Evolutionary conservation across 2,888 invertebrate species (phyloP).

Genomic region (Acanthosepion pharaonis): DNA sequence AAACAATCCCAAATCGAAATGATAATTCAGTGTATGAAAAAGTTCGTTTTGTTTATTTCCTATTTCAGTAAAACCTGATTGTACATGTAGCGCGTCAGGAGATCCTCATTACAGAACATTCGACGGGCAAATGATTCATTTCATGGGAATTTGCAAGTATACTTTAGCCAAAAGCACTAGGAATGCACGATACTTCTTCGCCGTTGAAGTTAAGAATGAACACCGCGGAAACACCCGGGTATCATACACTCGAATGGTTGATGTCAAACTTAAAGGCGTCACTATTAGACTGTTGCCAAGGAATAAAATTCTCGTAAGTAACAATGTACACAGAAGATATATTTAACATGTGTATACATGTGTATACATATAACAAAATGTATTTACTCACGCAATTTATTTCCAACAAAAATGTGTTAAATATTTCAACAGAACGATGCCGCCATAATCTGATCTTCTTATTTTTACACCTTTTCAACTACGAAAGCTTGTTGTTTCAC

Average conservation of each 20-base stretch:
- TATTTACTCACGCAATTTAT: neutral
- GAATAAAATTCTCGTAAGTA: neutral
- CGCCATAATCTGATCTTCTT: no score
- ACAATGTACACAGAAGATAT: no score
- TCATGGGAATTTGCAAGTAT: neutral
- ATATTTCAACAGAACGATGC: no score
- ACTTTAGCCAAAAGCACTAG: neutral
- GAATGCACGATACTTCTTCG: neutral
- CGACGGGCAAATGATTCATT: neutral
- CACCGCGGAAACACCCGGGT: neutral
- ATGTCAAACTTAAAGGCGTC: neutral
- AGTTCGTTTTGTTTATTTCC: no score
- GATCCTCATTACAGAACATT: neutral
- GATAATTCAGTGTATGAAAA: no score
- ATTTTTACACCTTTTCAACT: no score
- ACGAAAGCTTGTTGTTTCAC: no score
- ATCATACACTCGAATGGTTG: neutral
- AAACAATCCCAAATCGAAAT: no score
- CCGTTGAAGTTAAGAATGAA: neutral
- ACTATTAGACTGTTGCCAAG: neutral
- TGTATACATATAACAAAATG: no score
- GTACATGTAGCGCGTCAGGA: neutral
- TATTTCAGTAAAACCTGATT: neutral
- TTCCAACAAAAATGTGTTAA: no score
- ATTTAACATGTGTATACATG: no score